A percentile compares a stretch with the other conserved stretches of the same genome.
Evolutionary conservation across 2,888 invertebrate species (phyloP).

Genomic region (Apomyelois bistriatella): DNA sequence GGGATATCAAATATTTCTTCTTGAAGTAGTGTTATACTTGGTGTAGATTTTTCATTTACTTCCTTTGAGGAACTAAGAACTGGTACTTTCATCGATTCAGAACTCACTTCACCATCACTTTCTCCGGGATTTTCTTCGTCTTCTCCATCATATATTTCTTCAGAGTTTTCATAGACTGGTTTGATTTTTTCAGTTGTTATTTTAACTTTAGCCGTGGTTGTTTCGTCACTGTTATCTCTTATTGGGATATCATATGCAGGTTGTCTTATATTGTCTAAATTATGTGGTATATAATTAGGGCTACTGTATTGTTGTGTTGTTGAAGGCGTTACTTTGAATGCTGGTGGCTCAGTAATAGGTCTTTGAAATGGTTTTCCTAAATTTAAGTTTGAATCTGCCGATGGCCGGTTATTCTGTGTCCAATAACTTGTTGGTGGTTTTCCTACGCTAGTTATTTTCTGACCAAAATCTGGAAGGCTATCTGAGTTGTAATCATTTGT

Average conservation of each 20-base stretch:
- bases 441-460: conserved; percentile 61
- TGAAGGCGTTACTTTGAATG: conserved; percentile 31
- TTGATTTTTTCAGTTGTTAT: conserved; percentile 39
- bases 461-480: conserved; percentile 54
- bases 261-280: conserved; percentile 51
- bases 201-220: conserved; percentile 41
- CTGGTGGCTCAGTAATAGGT: conserved; percentile 36
- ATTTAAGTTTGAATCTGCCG: conserved; percentile 41
- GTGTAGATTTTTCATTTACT: conserved; percentile 37
- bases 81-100: conserved; percentile 71
- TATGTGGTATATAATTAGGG: conserved; percentile 58
- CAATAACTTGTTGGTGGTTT: conserved; percentile 65
- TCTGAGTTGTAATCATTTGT: conserved; percentile 51
- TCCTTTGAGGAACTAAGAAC: conserved; percentile 62
- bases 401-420: conserved; percentile 35
- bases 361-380: conserved; percentile 64
- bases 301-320: conserved; percentile 44
- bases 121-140: conserved; percentile 51
- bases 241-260: conserved; percentile 72
- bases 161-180: conserved; percentile 64
- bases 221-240: conserved; percentile 64
- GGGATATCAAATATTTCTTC: conserved; percentile 42
- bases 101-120: conserved; percentile 65
- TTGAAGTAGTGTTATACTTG: conserved; percentile 42
- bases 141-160: conserved; percentile 69